Evolutionary conservation across 2,888 invertebrate species (phyloP).

Genomic region (Meghimatium bilineatum): DNA sequence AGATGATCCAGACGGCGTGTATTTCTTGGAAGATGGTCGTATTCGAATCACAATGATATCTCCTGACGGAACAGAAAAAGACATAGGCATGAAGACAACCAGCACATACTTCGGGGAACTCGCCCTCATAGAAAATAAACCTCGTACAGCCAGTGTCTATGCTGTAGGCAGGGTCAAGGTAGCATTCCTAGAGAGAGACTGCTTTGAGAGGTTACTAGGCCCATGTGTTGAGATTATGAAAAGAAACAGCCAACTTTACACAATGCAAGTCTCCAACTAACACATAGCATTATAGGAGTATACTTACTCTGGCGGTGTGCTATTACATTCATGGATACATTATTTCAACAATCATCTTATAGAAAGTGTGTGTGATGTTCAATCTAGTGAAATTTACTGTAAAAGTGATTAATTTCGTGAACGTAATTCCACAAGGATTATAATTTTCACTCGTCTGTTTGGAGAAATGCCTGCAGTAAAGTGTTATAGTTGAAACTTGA

Average conservation of each 20-base stretch:
- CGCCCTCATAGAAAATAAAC: slow-evolving; percentile 96
- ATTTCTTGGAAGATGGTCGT: slow-evolving; percentile 83
- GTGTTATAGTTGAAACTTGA: too few species aligned
- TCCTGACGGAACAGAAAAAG: slow-evolving; percentile 83
- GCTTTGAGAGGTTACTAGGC: slow-evolving; percentile 95
- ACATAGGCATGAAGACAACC: slow-evolving; percentile 81
- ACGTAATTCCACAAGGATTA: not conserved
- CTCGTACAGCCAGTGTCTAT: slow-evolving; percentile 88
- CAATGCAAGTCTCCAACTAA: slow-evolving; percentile 62
- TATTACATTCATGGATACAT: not conserved
- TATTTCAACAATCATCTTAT: not conserved
- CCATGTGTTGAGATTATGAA: slow-evolving; percentile 99
- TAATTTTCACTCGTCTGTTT: not conserved
- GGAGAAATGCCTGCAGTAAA: too few species aligned
- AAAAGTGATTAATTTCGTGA: not conserved
- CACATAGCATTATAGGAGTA: not conserved
- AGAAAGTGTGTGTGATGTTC: not conserved
- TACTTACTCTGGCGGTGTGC: not conserved
- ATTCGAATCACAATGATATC: slow-evolving; percentile 89
- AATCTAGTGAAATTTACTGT: not conserved
- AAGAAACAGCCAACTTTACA: slow-evolving; percentile 80
- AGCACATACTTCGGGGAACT: slow-evolving; percentile 96
- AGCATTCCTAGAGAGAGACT: slow-evolving; percentile 97
- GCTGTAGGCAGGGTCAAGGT: slow-evolving; percentile 91
- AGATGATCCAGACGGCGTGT: slow-evolving; percentile 76